Base-by-base conservation (phyloP, 2,797 vertebrate genomes). In the Linurgus olivaceus region DNA sequence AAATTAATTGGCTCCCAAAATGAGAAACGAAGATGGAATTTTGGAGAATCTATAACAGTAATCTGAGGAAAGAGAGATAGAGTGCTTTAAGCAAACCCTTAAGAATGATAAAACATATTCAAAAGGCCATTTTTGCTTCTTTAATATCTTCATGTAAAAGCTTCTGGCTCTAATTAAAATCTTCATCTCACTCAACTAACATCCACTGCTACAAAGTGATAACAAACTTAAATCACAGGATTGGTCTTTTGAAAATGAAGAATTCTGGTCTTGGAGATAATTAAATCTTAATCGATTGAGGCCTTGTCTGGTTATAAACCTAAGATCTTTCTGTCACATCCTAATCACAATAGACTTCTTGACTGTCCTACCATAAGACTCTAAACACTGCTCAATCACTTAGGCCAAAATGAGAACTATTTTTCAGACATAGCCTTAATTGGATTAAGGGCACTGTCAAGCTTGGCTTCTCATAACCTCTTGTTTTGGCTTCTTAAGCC, bases 161-260 rank as follows among this genome's bases (percentile, higher is more conserved):
- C 20, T 85, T 88, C 79, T 71, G 84, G 24, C 23, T 90, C 28
- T 88, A 93, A 97, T 93, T 88, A 94, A 94, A 91, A 55, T 61
- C 45, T 88, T 78, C 35, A 8, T 61, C n/a, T 91, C 3, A 2
- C 23, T 94, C 58, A 88, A 23, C 63, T 70, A 85, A 58, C 33
- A 84, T 47, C 8, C 61, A 82, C 51, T 77, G 72, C 54, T 77
- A 62, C 26, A 40, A 74, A 81, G 61, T 17, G 54, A 92, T 90
- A 96, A 87, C 48, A 79, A 89, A 71, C 44, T 79, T 86, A 84
- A 88, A 91, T 20, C 29, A 72, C 3, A 14, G 29, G 21, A 55
- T n/a, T 17, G 8, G 6, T 91, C 52, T 68, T 87, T 37, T 51
- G 75, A 62, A 94, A 91, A 90, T 29, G 2, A 76, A 86, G 45